Conservation (phyloP, 2,113 vertebrate species). For the Tachysurus vachellii region DNA sequence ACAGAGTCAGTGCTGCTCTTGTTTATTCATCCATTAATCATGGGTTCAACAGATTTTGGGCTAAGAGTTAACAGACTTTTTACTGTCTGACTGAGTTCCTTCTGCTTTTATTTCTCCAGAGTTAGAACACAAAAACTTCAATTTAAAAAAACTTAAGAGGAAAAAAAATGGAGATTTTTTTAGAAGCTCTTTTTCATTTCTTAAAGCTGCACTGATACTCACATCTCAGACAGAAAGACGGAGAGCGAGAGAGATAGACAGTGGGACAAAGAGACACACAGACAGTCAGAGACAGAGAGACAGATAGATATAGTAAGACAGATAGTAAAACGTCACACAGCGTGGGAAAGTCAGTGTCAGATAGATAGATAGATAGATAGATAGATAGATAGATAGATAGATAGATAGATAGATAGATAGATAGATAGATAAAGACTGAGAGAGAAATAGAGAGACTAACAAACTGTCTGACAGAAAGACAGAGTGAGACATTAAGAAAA, state of each 20-base stretch:
- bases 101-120: slow-evolving; percentile 55
- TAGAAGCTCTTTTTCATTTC: neutral
- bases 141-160: slow-evolving; percentile 3
- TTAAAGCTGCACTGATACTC: neutral
- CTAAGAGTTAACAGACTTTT: neutral
- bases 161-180: neutral
- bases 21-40: slow-evolving; percentile 74
- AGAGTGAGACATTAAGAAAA: neutral
- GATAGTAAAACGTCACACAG: too few relatives aligned
- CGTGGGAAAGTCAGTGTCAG: slow-evolving; percentile 11
- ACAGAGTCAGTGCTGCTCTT: slow-evolving; percentile 66
- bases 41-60: slow-evolving; percentile 26
- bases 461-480: neutral
- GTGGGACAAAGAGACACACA: too few relatives aligned
- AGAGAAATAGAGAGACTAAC: neutral
- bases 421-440: neutral
- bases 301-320: slow-evolving; percentile 35
- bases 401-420: neutral
- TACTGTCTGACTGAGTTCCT: neutral
- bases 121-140: slow-evolving; percentile 37
- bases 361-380: slow-evolving; percentile 17
- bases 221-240: slow-evolving; percentile 24
- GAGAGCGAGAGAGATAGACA: slow-evolving; percentile 14
- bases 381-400: neutral
- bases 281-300: slow-evolving; percentile 26